phyloP scores from a whole-genome alignment of 2,888 invertebrate genomes.

The Caprella mutica region DNA sequence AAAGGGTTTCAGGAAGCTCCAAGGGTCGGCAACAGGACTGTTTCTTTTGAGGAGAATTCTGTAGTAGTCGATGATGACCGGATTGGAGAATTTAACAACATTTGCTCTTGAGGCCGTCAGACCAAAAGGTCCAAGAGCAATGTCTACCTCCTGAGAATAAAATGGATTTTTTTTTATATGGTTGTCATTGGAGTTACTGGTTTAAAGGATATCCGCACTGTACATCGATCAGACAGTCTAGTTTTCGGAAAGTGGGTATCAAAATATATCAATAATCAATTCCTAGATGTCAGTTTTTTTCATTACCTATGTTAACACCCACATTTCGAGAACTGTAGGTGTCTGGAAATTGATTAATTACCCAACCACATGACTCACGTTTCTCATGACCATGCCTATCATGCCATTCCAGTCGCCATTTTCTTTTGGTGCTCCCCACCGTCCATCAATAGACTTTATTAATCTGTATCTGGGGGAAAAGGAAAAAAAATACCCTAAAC shows the following conservation, averaged over 20 bases:
- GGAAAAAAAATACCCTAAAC: too few relatives aligned
- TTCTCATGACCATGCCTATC: constrained; percentile 26
- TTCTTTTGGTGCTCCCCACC: constrained; percentile 20
- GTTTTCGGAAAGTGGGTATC: too few relatives aligned
- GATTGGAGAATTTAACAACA: constrained; percentile 16
- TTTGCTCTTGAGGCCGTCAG: constrained; percentile 16
- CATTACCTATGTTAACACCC: too few relatives aligned
- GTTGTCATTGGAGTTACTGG: too few relatives aligned
- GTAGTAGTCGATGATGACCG: constrained; percentile 16
- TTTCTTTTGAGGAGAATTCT: constrained; percentile 18
- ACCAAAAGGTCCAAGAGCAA: constrained; percentile 25
- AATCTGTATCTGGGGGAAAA: constrained; percentile 13
- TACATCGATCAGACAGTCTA: too few relatives aligned
- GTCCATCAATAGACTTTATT: constrained; percentile 14
- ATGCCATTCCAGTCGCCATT: constrained; percentile 25
- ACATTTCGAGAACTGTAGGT: too few relatives aligned
- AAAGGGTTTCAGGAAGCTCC: constrained; percentile 22
- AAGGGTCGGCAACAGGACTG: constrained; percentile 6
- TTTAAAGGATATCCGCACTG: too few relatives aligned
- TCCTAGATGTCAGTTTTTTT: too few relatives aligned
- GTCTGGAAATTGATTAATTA: too few relatives aligned
- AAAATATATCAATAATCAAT: too few relatives aligned
- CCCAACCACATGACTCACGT: constrained; percentile 19
- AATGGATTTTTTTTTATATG: too few relatives aligned
- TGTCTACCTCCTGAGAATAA: constrained; percentile 15